Evolutionary conservation across 2,113 vertebrate genomes (phyloP).

Genomic region (Meriones unguiculatus): DNA sequence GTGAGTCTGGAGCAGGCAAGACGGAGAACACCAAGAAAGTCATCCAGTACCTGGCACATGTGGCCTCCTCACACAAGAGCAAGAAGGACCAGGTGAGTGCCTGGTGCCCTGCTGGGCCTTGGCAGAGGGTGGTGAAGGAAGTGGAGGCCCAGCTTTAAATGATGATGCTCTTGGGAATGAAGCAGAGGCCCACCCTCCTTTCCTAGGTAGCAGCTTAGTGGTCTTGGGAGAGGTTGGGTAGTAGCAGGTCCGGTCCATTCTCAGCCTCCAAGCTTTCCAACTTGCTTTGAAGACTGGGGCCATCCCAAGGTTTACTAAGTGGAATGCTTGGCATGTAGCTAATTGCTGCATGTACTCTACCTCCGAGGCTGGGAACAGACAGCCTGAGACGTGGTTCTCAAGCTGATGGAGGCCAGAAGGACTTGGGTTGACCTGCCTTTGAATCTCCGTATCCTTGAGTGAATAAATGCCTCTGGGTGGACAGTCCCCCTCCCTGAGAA

Average conservation of each 20-base stretch:
- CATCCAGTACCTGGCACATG: constrained; percentile 98
- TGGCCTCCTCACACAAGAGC: constrained; percentile 98
- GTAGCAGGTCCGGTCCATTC: background rate
- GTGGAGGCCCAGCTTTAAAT: background rate
- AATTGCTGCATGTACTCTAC: background rate
- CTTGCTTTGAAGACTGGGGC: background rate
- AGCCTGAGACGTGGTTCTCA: background rate
- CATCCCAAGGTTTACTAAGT: background rate
- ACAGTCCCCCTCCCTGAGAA: constrained; percentile 55
- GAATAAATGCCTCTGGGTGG: constrained; percentile 58
- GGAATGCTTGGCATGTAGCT: background rate
- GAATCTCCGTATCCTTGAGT: background rate
- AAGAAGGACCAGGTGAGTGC: constrained; percentile 98
- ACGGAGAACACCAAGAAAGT: constrained; percentile 99
- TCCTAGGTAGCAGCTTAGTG: background rate
- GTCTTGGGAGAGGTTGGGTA: background rate
- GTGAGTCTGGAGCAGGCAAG: constrained; percentile 98
- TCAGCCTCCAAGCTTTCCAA: background rate
- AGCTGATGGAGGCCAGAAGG: background rate
- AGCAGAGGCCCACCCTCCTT: background rate
- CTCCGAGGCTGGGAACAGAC: background rate
- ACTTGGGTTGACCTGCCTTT: background rate
- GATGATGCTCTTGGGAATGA: background rate
- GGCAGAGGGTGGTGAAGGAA: background rate
- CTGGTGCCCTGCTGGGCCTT: background rate